A percentile compares a stretch with the other conserved stretches of the same genome.
Conservation (phyloP, 2,797 vertebrate genomes). For the Cyclura pinguis region DNA sequence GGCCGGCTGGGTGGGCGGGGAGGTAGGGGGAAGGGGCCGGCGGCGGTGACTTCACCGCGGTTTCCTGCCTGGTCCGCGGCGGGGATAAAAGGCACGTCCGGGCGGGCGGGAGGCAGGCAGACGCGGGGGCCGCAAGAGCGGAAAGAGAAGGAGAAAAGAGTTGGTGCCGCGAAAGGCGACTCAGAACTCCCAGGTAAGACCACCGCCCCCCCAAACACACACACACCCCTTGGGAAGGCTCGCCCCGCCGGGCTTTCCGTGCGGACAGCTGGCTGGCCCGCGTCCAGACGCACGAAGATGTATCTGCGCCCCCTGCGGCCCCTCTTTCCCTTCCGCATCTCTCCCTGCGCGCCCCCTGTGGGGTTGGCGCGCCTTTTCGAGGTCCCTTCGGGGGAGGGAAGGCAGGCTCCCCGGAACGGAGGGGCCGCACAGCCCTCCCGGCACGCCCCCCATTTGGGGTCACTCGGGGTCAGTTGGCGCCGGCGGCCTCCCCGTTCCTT, state of each 20-base stretch:
- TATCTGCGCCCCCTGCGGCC: too few relatives aligned
- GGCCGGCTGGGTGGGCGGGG: neutral
- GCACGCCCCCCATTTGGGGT: neutral
- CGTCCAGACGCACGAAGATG: neutral
- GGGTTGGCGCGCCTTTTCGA: too few relatives aligned
- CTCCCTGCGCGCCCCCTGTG: too few relatives aligned
- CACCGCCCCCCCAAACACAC: too few relatives aligned
- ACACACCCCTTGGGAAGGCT: too few relatives aligned
- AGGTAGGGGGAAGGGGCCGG: rapidly evolving
- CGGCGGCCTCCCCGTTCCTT: too few relatives aligned
- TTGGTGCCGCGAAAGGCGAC: rapidly evolving
- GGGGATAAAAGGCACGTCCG: conserved; percentile 1
- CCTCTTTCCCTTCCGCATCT: too few relatives aligned
- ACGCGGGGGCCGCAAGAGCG: neutral
- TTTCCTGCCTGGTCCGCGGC: conserved; percentile 8
- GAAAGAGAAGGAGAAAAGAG: neutral
- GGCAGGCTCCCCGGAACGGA: too few relatives aligned
- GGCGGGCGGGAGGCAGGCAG: neutral
- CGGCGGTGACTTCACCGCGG: conserved; percentile 17
- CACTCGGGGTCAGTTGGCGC: neutral
- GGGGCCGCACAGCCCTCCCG: too few relatives aligned
- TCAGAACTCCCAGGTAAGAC: neutral
- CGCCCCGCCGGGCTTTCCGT: neutral
- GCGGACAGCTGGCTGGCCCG: too few relatives aligned
- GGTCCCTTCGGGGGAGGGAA: neutral